A percentile compares a stretch with the other conserved stretches of the same genome.
These are phyloP conservation scores for Schlechtendalia chinensis DNA, from an alignment of 1,140 invertebrate species.

Conservation along the genomic window DNA sequence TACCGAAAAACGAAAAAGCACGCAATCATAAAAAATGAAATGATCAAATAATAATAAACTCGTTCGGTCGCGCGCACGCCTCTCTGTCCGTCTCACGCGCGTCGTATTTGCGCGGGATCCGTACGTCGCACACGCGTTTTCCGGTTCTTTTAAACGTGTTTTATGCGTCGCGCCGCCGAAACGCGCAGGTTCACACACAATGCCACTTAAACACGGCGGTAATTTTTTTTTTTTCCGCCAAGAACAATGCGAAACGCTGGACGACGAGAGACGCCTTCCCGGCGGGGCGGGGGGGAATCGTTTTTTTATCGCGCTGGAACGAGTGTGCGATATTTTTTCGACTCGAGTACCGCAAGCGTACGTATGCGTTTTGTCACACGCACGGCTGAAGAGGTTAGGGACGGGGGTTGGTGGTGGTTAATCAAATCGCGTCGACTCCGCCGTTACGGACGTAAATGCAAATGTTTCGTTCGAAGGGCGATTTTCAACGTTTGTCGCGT, in stretches of 20 bases:
- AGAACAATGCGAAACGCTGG: slow-evolving; percentile 10
- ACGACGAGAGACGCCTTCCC: not conserved
- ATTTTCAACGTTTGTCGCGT: no score
- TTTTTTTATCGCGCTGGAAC: not conserved
- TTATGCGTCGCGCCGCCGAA: slow-evolving; percentile 1
- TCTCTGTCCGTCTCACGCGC: not conserved
- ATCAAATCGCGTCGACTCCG: no score
- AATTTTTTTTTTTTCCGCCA: not conserved
- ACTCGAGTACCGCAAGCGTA: not conserved
- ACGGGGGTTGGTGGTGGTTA: no score
- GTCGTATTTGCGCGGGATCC: not conserved
- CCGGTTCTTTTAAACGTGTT: slow-evolving; percentile 37
- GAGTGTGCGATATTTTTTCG: no score
- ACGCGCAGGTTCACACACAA: not conserved
- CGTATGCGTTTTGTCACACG: not conserved
- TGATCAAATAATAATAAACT: slow-evolving; percentile 34
- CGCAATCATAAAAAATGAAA: no score
- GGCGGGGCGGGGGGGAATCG: not conserved
- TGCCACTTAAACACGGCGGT: slow-evolving; percentile 14
- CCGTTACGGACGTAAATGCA: no score
- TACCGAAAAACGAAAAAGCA: not conserved
- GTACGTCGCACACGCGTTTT: slow-evolving; percentile 9
- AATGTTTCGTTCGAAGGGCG: no score
- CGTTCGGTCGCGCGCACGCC: slow-evolving; percentile 31
- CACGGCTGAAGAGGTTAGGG: no score